These are phyloP conservation scores for Oreochromis niloticus DNA, from an alignment of 2,113 vertebrate species.

Conservation along the genomic window DNA sequence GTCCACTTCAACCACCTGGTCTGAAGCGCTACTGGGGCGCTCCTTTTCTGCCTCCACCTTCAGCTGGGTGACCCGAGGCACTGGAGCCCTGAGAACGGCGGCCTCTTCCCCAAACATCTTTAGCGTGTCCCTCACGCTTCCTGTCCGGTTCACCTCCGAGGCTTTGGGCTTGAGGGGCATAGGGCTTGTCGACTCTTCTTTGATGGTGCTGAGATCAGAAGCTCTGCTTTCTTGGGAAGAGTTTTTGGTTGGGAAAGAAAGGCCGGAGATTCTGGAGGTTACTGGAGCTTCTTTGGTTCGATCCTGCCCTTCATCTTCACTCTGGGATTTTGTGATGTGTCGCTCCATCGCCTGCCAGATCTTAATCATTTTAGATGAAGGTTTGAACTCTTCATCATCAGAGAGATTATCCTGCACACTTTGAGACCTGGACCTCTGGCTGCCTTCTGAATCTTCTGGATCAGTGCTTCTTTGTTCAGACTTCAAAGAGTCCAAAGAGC, in stretches of 20 bases:
- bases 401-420: neutral
- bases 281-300: neutral
- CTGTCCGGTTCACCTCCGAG: neutral
- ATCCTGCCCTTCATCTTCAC: neutral
- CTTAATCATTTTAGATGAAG: conserved; percentile 77
- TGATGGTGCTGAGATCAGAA: conserved; percentile 65
- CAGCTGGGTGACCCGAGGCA: conserved; percentile 55
- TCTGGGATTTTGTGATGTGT: conserved; percentile 2
- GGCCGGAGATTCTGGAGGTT: neutral
- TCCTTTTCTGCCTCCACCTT: conserved; percentile 49
- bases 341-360: conserved; percentile 80
- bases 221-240: neutral
- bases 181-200: conserved; percentile 48
- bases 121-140: conserved; percentile 24
- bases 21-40: neutral
- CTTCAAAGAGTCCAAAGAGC: neutral
- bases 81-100: neutral
- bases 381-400: conserved; percentile 74
- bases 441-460: neutral
- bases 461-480: neutral
- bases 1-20: conserved; percentile 27
- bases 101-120: conserved; percentile 23
- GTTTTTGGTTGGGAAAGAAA: neutral
- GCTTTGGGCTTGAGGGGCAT: conserved; percentile 29
- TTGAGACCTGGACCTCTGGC: neutral